phyloP scores from a whole-genome alignment of 2,797 vertebrate genomes.

The Linurgus olivaceus region DNA sequence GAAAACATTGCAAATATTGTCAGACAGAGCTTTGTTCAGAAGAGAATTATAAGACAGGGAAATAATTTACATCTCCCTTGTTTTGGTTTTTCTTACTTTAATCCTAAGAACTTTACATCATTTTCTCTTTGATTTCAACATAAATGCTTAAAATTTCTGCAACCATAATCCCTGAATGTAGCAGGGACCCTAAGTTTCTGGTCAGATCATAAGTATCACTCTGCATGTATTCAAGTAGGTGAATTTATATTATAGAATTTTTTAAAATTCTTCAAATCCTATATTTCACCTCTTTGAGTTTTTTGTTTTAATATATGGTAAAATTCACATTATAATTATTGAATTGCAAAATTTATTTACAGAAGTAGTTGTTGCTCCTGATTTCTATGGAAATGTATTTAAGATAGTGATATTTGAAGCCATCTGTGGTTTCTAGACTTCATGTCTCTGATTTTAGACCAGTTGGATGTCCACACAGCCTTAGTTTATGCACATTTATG shows the following conservation, averaged over 20 bases:
- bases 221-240: neutral
- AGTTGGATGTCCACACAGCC: neutral
- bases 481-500: neutral
- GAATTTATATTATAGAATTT: neutral
- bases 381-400: neutral
- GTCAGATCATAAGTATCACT: neutral
- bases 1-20: neutral
- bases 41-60: neutral
- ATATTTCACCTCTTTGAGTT: neutral
- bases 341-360: neutral
- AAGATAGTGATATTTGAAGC: neutral
- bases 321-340: neutral
- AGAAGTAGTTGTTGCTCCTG: neutral
- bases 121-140: neutral
- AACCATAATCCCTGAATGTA: neutral
- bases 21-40: neutral
- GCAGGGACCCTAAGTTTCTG: neutral
- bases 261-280: neutral
- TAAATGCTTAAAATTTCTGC: neutral
- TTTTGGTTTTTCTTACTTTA: neutral
- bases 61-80: rapidly evolving
- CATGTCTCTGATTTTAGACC: neutral
- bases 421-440: neutral
- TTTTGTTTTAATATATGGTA: neutral
- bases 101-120: neutral